These are phyloP conservation scores for Masticophis lateralis DNA, from an alignment of 2,797 vertebrate species.

Conservation along the genomic window DNA sequence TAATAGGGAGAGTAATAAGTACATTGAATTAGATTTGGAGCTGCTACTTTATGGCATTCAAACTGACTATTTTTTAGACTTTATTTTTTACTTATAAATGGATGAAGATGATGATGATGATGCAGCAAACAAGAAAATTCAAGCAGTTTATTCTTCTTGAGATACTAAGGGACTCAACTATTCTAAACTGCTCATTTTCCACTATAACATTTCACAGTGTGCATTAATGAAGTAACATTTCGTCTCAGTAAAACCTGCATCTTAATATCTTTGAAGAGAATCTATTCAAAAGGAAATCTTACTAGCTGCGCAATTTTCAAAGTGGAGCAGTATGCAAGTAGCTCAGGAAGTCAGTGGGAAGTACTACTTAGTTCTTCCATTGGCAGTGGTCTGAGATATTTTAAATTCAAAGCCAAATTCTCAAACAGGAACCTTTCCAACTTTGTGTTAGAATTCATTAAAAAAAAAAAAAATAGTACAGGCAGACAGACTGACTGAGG, in stretches of 20 bases:
- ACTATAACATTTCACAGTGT: conserved; percentile 17
- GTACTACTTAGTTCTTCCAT: not conserved
- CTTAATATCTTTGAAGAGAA: not conserved
- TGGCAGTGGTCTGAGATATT: not conserved
- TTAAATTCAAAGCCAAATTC: not conserved
- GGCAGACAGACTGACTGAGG: not conserved
- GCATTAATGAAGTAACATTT: conserved; percentile 12
- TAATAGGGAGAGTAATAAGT: conserved; percentile 3
- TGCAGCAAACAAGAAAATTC: not conserved
- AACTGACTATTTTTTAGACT: not conserved
- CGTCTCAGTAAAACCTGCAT: not conserved
- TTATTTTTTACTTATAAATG: not conserved
- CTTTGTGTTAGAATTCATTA: not conserved
- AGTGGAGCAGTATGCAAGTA: not conserved
- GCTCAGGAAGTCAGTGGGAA: not conserved
- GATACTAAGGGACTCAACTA: not conserved
- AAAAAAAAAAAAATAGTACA: not conserved
- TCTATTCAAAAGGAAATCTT: not conserved
- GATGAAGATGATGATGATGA: not conserved
- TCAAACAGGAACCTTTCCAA: not conserved
- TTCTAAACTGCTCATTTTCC: not conserved
- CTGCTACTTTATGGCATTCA: not conserved
- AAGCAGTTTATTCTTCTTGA: not conserved
- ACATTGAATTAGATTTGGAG: conserved; percentile 8
- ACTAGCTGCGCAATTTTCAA: not conserved